A percentile compares a stretch with the other conserved stretches of the same genome.
phyloP scores from a whole-genome alignment of 1,140 invertebrate species.

The Zaprionus vittiger region DNA sequence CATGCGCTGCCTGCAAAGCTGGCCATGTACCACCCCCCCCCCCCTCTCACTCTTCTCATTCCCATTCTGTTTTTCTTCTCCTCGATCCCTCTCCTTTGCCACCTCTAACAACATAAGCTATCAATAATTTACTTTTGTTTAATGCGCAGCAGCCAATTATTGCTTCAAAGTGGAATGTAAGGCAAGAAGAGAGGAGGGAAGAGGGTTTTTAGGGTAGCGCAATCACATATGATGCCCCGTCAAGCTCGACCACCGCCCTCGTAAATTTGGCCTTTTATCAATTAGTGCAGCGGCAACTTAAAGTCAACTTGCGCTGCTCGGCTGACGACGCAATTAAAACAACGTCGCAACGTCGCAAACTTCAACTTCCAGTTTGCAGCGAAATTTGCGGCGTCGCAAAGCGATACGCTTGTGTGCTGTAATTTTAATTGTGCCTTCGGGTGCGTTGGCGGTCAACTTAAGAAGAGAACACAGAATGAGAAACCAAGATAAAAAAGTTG shows the following conservation, averaged over 20 bases:
- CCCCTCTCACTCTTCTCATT: background rate
- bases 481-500: conserved; percentile 8
- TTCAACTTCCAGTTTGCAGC: conserved; percentile 10
- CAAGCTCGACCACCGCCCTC: background rate
- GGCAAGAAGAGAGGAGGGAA: background rate
- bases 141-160: conserved; percentile 69
- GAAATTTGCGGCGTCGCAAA: conserved; percentile 14
- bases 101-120: conserved; percentile 53
- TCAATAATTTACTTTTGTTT: conserved; percentile 79
- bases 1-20: conserved; percentile 21
- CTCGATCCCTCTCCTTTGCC: background rate
- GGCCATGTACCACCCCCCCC: background rate
- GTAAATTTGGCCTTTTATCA: conserved; percentile 2
- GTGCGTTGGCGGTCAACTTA: conserved; percentile 33
- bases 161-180: conserved; percentile 16
- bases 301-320: background rate
- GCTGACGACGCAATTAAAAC: conserved; percentile 3
- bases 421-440: conserved; percentile 43
- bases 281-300: background rate
- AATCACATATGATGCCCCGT: background rate
- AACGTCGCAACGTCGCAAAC: background rate
- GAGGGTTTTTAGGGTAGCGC: background rate
- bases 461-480: background rate
- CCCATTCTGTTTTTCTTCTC: background rate
- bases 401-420: conserved; percentile 32